Percentiles rank a stretch among this genome's conserved stretches.
phyloP scores from a whole-genome alignment of 2,888 invertebrate genomes.

The Tubulanus polymorphus region DNA sequence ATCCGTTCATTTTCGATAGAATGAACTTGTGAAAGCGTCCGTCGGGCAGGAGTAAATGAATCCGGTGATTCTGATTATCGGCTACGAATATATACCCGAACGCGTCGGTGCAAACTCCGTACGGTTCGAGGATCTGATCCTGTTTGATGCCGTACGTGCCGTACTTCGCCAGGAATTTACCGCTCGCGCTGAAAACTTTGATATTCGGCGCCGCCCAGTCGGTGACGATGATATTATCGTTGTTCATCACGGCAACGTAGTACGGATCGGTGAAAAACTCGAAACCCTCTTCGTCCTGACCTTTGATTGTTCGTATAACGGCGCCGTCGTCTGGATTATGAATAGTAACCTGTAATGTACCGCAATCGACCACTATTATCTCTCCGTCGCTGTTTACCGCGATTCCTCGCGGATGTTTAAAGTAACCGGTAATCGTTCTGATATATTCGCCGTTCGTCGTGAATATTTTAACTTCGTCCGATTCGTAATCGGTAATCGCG shows the following conservation, averaged over 20 bases:
- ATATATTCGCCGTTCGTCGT: constrained; percentile 26
- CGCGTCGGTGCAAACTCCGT: constrained; percentile 38
- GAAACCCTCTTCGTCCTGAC: constrained; percentile 20
- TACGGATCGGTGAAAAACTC: constrained; percentile 41
- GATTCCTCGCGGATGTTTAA: constrained; percentile 44
- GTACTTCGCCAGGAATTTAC: constrained; percentile 29
- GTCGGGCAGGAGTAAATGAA: constrained; percentile 38
- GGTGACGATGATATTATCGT: constrained; percentile 39
- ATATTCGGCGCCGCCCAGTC: constrained; percentile 45
- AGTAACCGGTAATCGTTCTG: constrained; percentile 26
- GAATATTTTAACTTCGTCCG: constrained; percentile 38
- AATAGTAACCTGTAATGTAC: constrained; percentile 30
- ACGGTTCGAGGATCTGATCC: constrained; percentile 39
- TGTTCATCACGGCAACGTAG: constrained; percentile 35
- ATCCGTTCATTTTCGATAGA: constrained; percentile 28
- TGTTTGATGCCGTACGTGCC: constrained; percentile 35
- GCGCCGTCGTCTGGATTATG: constrained; percentile 31
- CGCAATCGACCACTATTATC: constrained; percentile 43
- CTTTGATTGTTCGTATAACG: constrained; percentile 27
- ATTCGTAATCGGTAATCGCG: constrained; percentile 42
- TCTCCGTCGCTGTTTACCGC: constrained; percentile 30
- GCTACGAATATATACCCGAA: constrained; percentile 42
- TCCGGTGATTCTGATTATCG: constrained; percentile 40
- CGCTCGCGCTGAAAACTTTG: constrained; percentile 33
- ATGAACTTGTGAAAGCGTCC: constrained; percentile 35